phyloP scores from a whole-genome alignment of 2,797 vertebrate species.

The Labeo calbasu region DNA sequence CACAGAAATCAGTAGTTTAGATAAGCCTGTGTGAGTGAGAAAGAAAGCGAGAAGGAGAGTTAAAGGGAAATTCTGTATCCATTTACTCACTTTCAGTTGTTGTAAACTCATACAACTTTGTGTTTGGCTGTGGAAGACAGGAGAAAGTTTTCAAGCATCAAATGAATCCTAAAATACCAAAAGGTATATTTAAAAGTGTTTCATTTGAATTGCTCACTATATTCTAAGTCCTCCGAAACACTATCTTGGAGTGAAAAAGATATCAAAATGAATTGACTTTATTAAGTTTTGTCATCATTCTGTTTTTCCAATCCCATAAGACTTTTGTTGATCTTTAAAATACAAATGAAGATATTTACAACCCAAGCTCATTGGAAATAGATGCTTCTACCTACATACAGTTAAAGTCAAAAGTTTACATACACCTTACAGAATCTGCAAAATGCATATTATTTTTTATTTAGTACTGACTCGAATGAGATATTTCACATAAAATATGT shows the following conservation, averaged over 20 bases:
- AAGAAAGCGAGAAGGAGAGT: not conserved
- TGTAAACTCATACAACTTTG: not conserved
- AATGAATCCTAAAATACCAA: not conserved
- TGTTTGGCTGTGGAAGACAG: not conserved
- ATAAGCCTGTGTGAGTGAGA: slow-evolving; percentile 21
- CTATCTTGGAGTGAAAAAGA: not conserved
- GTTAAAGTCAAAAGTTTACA: too few relatives aligned
- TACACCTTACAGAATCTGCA: too few relatives aligned
- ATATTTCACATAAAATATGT: too few relatives aligned
- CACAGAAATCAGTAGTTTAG: slow-evolving; percentile 43
- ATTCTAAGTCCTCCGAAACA: not conserved
- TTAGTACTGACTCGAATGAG: too few relatives aligned
- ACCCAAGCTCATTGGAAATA: too few relatives aligned
- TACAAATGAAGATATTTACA: not conserved
- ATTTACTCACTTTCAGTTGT: not conserved
- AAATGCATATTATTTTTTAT: too few relatives aligned
- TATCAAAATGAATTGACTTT: not conserved
- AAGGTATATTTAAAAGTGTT: not conserved
- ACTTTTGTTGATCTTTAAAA: not conserved
- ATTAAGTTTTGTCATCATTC: not conserved
- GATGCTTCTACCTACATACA: too few relatives aligned
- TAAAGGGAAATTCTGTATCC: not conserved
- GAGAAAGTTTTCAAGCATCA: not conserved
- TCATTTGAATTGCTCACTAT: not conserved
- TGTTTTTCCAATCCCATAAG: not conserved